phyloP scores from a whole-genome alignment of 2,888 invertebrate species.

The Colostygia pectinataria region DNA sequence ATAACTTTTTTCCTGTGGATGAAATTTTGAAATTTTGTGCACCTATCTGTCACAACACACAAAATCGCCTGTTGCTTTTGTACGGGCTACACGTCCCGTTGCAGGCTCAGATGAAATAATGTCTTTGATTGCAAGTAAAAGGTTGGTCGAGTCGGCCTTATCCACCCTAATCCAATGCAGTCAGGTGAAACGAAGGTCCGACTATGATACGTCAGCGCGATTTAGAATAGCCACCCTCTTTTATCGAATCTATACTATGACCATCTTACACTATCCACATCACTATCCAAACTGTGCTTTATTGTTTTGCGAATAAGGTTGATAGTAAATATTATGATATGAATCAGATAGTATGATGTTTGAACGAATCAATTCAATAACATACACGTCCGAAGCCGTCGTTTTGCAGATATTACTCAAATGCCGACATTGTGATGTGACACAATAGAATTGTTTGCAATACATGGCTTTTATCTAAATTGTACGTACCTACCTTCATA shows the following conservation, averaged over 20 bases:
- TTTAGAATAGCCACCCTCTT: constrained; percentile 75
- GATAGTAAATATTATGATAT: constrained; percentile 37
- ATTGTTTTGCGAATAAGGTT: constrained; percentile 11
- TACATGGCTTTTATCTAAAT: constrained; percentile 20
- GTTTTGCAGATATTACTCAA: constrained; percentile 55
- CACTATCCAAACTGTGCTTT: constrained; percentile 31
- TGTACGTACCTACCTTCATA: neutral
- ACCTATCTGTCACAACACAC: too few relatives aligned
- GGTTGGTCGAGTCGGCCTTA: constrained; percentile 36
- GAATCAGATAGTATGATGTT: constrained; percentile 49
- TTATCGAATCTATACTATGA: constrained; percentile 51
- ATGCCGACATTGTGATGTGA: constrained; percentile 49
- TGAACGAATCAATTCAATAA: constrained; percentile 71
- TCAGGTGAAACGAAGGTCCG: constrained; percentile 73
- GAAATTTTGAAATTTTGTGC: too few relatives aligned
- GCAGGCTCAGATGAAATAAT: too few relatives aligned
- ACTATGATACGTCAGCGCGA: constrained; percentile 77
- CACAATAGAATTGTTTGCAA: constrained; percentile 29
- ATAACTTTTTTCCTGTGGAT: too few relatives aligned
- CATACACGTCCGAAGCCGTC: constrained; percentile 67
- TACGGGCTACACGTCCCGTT: too few relatives aligned
- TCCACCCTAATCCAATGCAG: constrained; percentile 56
- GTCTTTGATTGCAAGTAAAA: neutral
- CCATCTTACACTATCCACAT: constrained; percentile 16
- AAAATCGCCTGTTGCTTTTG: too few relatives aligned